These are phyloP conservation scores for Neolamprologus tretocephalus DNA, from an alignment of 2,113 vertebrate genomes.

Conservation along the genomic window DNA sequence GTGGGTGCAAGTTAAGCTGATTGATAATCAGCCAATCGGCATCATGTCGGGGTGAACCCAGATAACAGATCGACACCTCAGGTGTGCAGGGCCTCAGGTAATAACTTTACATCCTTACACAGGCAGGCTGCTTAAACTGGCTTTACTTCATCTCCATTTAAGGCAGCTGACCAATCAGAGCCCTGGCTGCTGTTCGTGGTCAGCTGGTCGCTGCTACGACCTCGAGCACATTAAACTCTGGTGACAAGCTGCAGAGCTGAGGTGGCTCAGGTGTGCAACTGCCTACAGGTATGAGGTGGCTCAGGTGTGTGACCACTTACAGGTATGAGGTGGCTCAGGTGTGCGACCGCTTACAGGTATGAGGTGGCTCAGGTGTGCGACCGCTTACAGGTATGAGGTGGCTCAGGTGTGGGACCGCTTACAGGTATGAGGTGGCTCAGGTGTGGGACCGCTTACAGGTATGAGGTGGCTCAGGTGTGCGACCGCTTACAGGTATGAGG, in stretches of 20 bases:
- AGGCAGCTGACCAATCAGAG: not conserved
- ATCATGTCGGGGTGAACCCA: not conserved
- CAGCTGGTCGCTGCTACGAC: not conserved
- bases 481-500: conserved; percentile 80
- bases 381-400: rapidly evolving
- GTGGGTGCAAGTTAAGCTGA: not conserved
- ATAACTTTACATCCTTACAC: not conserved
- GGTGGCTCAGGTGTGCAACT: rapidly evolving
- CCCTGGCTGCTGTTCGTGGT: not conserved
- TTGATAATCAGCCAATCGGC: not conserved
- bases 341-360: conserved; percentile 74
- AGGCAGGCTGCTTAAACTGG: not conserved
- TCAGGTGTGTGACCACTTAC: rapidly evolving
- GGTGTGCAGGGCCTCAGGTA: not conserved
- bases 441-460: rapidly evolving
- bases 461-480: rapidly evolving
- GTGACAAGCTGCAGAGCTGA: not conserved
- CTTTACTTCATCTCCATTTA: not conserved
- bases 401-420: rapidly evolving
- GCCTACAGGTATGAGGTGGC: rapidly evolving
- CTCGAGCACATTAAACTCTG: not conserved
- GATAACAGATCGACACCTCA: rapidly evolving
- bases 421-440: not conserved
- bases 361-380: conserved; percentile 62
- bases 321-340: not conserved